Evolutionary conservation across 2,888 invertebrate genomes (phyloP).

Genomic region (Periphyllus acericola): DNA sequence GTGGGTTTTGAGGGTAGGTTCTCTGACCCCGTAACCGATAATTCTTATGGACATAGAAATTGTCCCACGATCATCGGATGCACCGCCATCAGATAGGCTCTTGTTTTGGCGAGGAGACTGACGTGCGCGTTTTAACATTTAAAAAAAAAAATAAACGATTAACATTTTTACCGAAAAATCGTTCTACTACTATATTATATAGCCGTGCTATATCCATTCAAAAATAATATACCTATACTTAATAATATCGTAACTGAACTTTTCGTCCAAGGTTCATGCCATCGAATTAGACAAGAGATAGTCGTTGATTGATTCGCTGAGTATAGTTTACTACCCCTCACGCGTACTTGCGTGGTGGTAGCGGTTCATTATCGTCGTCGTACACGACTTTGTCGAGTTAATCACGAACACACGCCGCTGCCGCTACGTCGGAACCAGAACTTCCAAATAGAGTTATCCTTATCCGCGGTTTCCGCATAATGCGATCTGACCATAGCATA

Average conservation of each 20-base stretch:
- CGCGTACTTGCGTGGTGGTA: background rate
- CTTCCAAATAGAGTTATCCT: background rate
- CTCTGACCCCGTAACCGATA: background rate
- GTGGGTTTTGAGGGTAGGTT: background rate
- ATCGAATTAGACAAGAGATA: slow-evolving; percentile 17
- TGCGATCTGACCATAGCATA: background rate
- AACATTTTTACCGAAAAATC: too few relatives aligned
- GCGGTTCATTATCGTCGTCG: slow-evolving; percentile 18
- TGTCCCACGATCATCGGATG: background rate
- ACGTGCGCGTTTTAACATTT: background rate
- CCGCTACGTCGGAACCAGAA: slow-evolving; percentile 11
- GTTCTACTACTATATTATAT: too few relatives aligned
- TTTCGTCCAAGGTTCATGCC: background rate
- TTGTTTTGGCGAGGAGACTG: background rate
- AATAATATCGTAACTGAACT: slow-evolving; percentile 7
- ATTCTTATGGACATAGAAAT: background rate
- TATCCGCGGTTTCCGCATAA: background rate
- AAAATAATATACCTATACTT: background rate
- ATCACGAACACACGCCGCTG: slow-evolving; percentile 7
- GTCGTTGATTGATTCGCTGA: slow-evolving; percentile 34
- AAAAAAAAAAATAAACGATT: too few relatives aligned
- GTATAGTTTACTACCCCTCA: background rate
- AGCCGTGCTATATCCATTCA: too few relatives aligned
- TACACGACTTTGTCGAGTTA: slow-evolving; percentile 18
- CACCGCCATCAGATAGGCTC: background rate